Conservation (phyloP, 2,888 invertebrate species). For the Hypomecis atomaria region DNA sequence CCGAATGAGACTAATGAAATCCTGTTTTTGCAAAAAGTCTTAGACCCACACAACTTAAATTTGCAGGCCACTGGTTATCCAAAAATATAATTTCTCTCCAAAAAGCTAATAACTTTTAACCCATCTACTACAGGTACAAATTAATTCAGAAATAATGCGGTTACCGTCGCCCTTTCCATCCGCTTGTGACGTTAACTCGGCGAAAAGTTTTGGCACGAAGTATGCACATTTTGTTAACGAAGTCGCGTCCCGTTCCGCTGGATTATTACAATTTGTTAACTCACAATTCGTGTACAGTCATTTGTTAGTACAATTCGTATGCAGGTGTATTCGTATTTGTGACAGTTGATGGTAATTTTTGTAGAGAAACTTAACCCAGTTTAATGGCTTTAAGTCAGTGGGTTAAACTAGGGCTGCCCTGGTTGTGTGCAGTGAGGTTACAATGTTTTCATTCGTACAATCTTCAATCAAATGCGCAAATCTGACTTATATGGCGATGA, state of each 20-base stretch:
- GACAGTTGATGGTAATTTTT: too few species aligned
- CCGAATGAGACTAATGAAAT: too few species aligned
- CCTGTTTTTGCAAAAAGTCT: too few species aligned
- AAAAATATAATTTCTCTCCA: background rate
- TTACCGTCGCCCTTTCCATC: constrained; percentile 36
- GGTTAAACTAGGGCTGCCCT: too few species aligned
- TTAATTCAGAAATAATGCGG: constrained; percentile 39
- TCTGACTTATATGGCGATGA: too few species aligned
- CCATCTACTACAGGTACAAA: constrained; percentile 15
- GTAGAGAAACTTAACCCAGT: too few species aligned
- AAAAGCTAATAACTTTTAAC: constrained; percentile 13
- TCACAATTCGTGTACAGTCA: constrained; percentile 20
- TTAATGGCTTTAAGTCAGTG: too few species aligned
- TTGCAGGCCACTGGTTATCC: background rate
- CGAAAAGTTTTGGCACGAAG: constrained; percentile 48
- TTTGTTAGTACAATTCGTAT: constrained; percentile 1
- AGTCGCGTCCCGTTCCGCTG: constrained; percentile 20
- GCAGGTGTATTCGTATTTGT: background rate
- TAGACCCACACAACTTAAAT: too few species aligned
- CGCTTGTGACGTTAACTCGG: constrained; percentile 37
- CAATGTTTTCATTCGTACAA: too few species aligned
- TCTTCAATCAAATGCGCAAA: too few species aligned
- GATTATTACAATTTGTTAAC: constrained; percentile 30
- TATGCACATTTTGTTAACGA: constrained; percentile 50
- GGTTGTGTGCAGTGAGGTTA: too few species aligned